These are phyloP conservation scores for Astur gentilis DNA, from an alignment of 2,113 vertebrate species.

Conservation along the genomic window DNA sequence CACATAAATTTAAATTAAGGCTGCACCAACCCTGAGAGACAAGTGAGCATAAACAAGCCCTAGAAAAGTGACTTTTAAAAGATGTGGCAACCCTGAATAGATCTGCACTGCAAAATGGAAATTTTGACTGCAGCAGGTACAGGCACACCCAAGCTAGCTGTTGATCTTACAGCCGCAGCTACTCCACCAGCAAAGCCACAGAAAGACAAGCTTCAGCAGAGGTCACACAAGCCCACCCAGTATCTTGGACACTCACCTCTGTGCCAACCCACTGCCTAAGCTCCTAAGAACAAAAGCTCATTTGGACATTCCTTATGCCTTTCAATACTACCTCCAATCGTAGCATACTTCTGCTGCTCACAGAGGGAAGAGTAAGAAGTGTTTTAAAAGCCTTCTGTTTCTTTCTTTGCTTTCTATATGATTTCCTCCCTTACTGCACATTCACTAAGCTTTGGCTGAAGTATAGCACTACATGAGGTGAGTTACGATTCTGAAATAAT, in stretches of 20 bases:
- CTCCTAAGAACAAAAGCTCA: background rate
- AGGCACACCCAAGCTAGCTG: background rate
- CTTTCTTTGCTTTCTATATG: background rate
- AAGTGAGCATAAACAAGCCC: background rate
- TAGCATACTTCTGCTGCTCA: background rate
- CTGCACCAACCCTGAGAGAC: background rate
- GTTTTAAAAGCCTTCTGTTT: background rate
- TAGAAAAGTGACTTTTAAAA: background rate
- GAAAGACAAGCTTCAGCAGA: background rate
- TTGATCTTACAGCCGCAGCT: background rate
- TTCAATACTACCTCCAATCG: accelerated
- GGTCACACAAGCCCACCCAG: background rate
- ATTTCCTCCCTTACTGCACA: background rate
- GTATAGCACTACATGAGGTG: background rate
- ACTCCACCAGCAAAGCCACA: background rate
- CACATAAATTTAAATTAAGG: background rate
- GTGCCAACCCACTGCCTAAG: background rate
- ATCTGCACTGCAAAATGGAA: background rate
- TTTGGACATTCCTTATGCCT: background rate
- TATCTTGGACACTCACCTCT: background rate
- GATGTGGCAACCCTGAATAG: background rate
- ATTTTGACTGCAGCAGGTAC: background rate
- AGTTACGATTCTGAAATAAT: background rate
- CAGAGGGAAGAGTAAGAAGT: background rate
- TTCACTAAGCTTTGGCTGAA: background rate